Percentiles rank a stretch among this genome's conserved stretches.
Conservation (phyloP, 1,140 invertebrate species). For the Proales similis region DNA sequence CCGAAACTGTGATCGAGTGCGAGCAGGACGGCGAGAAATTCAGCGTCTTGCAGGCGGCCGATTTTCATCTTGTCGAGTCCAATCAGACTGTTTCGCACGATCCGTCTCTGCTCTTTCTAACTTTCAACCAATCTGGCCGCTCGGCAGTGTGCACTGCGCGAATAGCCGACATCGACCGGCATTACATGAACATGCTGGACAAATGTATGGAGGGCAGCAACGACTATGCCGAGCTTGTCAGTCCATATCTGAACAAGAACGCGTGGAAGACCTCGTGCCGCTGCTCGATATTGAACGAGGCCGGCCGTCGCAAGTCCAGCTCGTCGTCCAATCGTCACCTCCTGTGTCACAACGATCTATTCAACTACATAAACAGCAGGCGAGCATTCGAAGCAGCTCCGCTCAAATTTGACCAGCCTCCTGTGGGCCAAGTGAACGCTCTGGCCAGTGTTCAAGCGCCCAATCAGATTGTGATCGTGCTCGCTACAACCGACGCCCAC, state of each 20-base stretch:
- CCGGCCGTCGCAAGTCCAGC: not conserved
- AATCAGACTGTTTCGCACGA: conserved; percentile 1
- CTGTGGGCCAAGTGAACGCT: not conserved
- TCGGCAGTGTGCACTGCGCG: conserved; percentile 12
- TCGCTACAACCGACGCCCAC: conserved; percentile 9
- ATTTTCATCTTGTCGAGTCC: conserved; percentile 1
- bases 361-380: conserved; percentile 36
- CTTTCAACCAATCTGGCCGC: conserved; percentile 6
- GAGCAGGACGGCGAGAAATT: not conserved
- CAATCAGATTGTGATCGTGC: conserved; percentile 4
- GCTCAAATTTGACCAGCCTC: not conserved
- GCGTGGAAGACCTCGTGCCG: conserved; percentile 26
- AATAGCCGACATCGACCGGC: conserved; percentile 23
- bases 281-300: conserved; percentile 13
- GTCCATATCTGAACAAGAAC: conserved; percentile 27
- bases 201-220: conserved; percentile 11
- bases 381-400: conserved; percentile 6
- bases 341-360: conserved; percentile 35
- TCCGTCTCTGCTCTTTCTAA: conserved; percentile 11
- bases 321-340: not conserved
- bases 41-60: conserved; percentile 15
- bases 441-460: conserved; percentile 6
- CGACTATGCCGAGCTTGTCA: conserved; percentile 26
- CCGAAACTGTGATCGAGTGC: conserved; percentile 23
- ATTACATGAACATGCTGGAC: conserved; percentile 26